phyloP scores from a whole-genome alignment of 2,113 vertebrate species.

The Meleagris gallopavo region DNA sequence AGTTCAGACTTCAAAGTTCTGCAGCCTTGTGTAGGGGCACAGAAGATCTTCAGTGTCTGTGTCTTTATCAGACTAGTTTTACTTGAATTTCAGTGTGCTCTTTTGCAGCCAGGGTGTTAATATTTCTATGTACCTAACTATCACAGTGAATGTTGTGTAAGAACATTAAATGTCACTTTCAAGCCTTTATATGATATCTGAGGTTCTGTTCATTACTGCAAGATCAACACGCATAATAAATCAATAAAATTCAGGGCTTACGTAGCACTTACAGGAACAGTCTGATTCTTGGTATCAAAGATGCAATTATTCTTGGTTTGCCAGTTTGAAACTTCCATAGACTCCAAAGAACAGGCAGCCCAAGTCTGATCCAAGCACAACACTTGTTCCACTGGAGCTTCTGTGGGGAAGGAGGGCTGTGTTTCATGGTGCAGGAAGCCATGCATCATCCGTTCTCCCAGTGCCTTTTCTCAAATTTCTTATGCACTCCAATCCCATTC shows the following conservation, averaged over 20 bases:
- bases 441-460: rapidly evolving
- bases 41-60: neutral
- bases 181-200: rapidly evolving
- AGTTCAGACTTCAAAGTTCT: neutral
- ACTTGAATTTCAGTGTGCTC: rapidly evolving
- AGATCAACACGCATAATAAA: neutral
- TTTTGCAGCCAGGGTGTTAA: neutral
- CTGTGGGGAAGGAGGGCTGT: rapidly evolving
- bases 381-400: rapidly evolving
- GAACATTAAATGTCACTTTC: neutral
- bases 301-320: neutral
- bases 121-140: rapidly evolving
- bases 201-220: neutral
- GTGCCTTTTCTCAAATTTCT: neutral
- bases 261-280: neutral
- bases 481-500: rapidly evolving
- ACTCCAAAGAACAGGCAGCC: neutral
- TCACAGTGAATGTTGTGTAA: rapidly evolving
- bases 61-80: neutral
- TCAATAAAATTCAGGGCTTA: neutral
- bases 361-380: rapidly evolving
- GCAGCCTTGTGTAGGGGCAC: neutral
- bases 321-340: no score
- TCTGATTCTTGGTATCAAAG: neutral
- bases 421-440: no score